Evolutionary conservation across 2,797 vertebrate species (phyloP), one percentile per base, ranked within the genome.

Genomic region (Cheirogaleus major): DNA sequence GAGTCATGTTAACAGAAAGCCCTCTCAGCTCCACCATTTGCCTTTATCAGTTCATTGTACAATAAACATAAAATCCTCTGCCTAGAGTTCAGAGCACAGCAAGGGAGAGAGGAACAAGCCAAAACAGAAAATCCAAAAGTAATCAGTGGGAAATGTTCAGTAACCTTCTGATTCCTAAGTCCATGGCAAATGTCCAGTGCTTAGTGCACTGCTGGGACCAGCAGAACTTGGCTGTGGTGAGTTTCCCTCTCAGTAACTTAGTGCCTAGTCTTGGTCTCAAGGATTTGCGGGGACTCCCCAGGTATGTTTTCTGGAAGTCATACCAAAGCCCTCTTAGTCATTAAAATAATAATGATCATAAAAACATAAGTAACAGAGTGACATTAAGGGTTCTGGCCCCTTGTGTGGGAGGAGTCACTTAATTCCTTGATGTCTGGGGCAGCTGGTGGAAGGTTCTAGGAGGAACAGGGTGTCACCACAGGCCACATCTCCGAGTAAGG

Each of bases 81-180:
- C 95, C 93, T 93, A 63, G 78, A 96, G 92, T 96, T 93, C 83
- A 86, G 73, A 94, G 94, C 95, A 79, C 95, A 94, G 96, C 93
- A 89, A 96, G 94, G 93, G 93, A 95, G 88, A 93, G 41, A 63
- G 41, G 80, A 30, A 20, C 41, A 48, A 91, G 84, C 69, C 38
- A 75, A 38, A 69, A 18, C 25, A 79, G 81, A 91, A 93, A 78
- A 79, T 69, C 69, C 57, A 23, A 73, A 57, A 78, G 61, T 32
- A 32, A 5, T 57, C 43, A 63, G 43, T 11, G 15, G 78, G 61
- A 82, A 67, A 70, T 59, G 61, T 73, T 85, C 11, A 15, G 32
- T 52, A 10, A 90, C 76, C 25, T 65, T 55, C 43, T 38, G 20
- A n/a, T 63, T 50, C n/a, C 65, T 27, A 4, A 6, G 30, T 22